Evolutionary conservation across 2,797 vertebrate species (phyloP).

Genomic region (Typhlichthys eigenmanni): DNA sequence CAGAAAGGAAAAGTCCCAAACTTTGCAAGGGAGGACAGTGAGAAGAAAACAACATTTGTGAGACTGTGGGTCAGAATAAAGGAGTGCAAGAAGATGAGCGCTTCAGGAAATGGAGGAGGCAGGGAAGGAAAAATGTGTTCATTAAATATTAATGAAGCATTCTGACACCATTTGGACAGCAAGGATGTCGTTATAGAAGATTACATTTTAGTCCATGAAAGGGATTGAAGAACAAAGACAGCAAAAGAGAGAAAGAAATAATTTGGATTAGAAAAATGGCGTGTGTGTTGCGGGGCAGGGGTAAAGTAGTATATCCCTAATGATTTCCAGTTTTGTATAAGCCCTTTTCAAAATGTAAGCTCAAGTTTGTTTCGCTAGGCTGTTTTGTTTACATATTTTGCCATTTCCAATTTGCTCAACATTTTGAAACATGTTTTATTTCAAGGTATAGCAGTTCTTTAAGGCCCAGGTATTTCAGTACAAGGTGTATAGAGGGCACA

Average conservation of each 20-base stretch:
- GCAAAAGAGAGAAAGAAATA: conserved; percentile 24
- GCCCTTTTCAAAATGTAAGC: conserved; percentile 25
- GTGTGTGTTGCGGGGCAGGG: no score
- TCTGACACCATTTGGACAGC: conserved; percentile 62
- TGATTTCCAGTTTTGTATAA: conserved; percentile 16
- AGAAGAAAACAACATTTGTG: conserved; percentile 16
- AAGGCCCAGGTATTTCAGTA: conserved; percentile 10
- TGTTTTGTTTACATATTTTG: background rate
- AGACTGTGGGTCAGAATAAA: background rate
- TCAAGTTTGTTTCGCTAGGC: background rate
- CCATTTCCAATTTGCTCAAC: background rate
- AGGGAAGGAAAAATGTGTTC: conserved; percentile 32
- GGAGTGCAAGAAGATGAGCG: conserved; percentile 1
- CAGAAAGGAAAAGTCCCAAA: background rate
- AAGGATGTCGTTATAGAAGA: conserved; percentile 59
- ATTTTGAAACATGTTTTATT: conserved; percentile 10
- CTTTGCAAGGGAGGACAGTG: background rate
- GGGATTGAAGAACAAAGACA: conserved; percentile 22
- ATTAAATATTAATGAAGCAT: conserved; percentile 70
- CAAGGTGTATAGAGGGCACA: no score
- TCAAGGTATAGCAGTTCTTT: conserved; percentile 2
- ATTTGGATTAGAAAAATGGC: conserved; percentile 38
- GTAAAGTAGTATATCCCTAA: conserved; percentile 39
- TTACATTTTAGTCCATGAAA: conserved; percentile 60
- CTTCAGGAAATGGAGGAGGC: conserved; percentile 18